phyloP scores from a whole-genome alignment of 2,888 invertebrate species.

The Drosophila eohydei region DNA sequence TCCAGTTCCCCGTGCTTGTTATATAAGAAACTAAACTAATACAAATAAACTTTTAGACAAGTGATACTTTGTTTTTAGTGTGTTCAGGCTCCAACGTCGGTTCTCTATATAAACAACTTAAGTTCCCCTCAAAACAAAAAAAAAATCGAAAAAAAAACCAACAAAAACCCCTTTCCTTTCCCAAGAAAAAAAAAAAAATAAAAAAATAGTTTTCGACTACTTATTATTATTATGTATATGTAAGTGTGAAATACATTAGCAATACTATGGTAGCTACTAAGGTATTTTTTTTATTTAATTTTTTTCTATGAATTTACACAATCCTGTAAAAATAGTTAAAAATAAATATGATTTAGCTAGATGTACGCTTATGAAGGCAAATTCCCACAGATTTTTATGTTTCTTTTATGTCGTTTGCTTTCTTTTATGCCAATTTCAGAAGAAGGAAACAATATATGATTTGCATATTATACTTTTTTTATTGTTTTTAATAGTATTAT shows the following conservation, averaged over 20 bases:
- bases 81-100: constrained; percentile 24
- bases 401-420: constrained; percentile 28
- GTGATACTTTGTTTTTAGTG: constrained; percentile 66
- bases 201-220: constrained; percentile 40
- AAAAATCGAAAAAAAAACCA: neutral
- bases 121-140: constrained; percentile 17
- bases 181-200: constrained; percentile 10
- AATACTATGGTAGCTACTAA: constrained; percentile 66
- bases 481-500: neutral
- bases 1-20: constrained; percentile 76
- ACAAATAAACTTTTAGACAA: constrained; percentile 75
- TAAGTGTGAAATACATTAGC: constrained; percentile 61
- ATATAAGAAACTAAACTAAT: constrained; percentile 71
- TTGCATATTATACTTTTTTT: neutral
- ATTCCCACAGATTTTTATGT: constrained; percentile 24
- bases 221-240: constrained; percentile 32
- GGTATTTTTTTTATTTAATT: constrained; percentile 62
- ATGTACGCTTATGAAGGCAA: constrained; percentile 67
- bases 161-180: neutral
- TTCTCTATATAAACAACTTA: constrained; percentile 20
- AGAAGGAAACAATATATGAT: neutral
- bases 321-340: constrained; percentile 80
- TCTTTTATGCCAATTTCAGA: neutral
- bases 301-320: constrained; percentile 74
- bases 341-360: constrained; percentile 80